Percentiles rank a stretch among this genome's conserved stretches.
Conservation (phyloP, 2,797 vertebrate genomes). For the Hippoglossus hippoglossus region DNA sequence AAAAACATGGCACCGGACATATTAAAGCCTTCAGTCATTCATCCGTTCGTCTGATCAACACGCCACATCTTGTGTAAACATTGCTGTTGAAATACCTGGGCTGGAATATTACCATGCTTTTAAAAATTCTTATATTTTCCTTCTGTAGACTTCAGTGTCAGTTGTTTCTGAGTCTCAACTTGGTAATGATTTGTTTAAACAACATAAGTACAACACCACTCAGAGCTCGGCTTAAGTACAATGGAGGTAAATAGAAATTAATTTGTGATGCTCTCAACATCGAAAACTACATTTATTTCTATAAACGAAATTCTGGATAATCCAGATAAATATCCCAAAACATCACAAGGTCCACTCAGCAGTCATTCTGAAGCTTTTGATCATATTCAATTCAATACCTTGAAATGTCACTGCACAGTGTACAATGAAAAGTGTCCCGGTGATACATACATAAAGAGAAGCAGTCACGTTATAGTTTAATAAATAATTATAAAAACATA, state of each 20-base stretch:
- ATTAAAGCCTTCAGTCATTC: background rate
- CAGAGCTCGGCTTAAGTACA: background rate
- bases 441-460: no score
- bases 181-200: background rate
- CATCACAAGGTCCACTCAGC: background rate
- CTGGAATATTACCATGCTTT: no score
- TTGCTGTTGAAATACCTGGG: background rate
- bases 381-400: background rate
- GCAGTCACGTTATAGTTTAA: no score
- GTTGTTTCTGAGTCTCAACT: no score
- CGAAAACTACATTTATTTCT: background rate
- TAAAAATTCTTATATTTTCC: no score
- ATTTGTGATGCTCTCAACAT: no score
- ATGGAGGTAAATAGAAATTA: no score
- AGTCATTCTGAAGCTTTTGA: background rate
- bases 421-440: background rate
- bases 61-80: background rate
- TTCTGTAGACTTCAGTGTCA: no score
- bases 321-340: background rate
- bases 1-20: slow-evolving; percentile 8
- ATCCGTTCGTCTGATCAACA: no score
- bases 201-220: background rate
- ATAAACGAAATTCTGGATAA: no score
- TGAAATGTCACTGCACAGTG: no score
- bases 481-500: no score